A percentile compares a stretch with the other conserved stretches of the same genome.
Conservation (phyloP, 2,113 vertebrate species). For the Calonectris borealis region DNA sequence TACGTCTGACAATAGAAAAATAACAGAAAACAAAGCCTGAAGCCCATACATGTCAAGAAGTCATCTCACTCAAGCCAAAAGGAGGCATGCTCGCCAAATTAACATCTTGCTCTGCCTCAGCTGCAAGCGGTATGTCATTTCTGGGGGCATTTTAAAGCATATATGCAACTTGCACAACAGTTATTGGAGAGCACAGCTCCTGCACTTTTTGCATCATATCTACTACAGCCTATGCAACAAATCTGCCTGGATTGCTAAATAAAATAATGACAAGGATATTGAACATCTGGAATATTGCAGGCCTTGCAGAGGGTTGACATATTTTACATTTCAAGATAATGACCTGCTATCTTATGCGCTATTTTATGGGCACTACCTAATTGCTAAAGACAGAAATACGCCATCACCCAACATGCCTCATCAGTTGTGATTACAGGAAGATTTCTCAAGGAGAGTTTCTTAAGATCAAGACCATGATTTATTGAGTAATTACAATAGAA, state of each 20-base stretch:
- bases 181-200: neutral
- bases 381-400: neutral
- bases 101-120: neutral
- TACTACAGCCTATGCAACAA: neutral
- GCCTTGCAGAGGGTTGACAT: neutral
- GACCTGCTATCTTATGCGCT: neutral
- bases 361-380: neutral
- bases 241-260: neutral
- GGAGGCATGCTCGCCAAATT: neutral
- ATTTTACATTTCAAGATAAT: neutral
- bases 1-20: neutral
- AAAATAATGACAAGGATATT: neutral
- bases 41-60: neutral
- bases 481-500: neutral
- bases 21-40: slow-evolving; percentile 1
- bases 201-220: neutral
- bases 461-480: neutral
- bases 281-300: slow-evolving; percentile 16
- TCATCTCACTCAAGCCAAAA: neutral
- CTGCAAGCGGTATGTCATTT: neutral
- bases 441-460: neutral
- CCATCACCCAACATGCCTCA: neutral
- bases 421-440: neutral
- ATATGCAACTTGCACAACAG: neutral
- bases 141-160: neutral